Evolutionary conservation across 2,888 invertebrate species (phyloP).

Genomic region (Phengaris alcon): DNA sequence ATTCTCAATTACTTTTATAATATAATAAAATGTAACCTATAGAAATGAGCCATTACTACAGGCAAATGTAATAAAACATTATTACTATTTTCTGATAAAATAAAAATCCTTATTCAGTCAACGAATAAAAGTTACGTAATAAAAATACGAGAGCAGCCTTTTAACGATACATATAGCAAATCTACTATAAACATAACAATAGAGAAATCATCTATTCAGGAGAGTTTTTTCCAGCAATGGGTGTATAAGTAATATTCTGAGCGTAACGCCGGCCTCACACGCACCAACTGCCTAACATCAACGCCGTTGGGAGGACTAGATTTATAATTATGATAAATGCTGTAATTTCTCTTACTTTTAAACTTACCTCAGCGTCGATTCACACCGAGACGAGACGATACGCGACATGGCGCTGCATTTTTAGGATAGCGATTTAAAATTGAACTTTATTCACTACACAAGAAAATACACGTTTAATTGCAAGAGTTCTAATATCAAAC

Average conservation of each 20-base stretch:
- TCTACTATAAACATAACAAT: conserved; percentile 28
- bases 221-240: conserved; percentile 25
- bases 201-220: conserved; percentile 23
- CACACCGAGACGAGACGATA: too few relatives aligned
- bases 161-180: conserved; percentile 22
- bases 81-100: conserved; percentile 1
- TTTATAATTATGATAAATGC: too few relatives aligned
- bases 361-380: too few relatives aligned
- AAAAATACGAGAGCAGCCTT: conserved; percentile 18
- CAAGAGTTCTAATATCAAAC: too few relatives aligned
- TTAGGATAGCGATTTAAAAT: too few relatives aligned
- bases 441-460: too few relatives aligned
- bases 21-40: neutral
- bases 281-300: neutral
- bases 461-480: too few relatives aligned
- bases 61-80: conserved; percentile 8
- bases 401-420: too few relatives aligned
- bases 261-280: conserved; percentile 1
- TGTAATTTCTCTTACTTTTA: too few relatives aligned
- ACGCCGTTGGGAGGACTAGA: neutral
- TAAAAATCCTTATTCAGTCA: conserved; percentile 18
- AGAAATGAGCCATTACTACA: conserved; percentile 2
- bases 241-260: conserved; percentile 12
- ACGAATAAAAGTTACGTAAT: conserved; percentile 18
- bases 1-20: neutral